Conservation (phyloP, 2,888 invertebrate genomes). For the Noctua janthe region DNA sequence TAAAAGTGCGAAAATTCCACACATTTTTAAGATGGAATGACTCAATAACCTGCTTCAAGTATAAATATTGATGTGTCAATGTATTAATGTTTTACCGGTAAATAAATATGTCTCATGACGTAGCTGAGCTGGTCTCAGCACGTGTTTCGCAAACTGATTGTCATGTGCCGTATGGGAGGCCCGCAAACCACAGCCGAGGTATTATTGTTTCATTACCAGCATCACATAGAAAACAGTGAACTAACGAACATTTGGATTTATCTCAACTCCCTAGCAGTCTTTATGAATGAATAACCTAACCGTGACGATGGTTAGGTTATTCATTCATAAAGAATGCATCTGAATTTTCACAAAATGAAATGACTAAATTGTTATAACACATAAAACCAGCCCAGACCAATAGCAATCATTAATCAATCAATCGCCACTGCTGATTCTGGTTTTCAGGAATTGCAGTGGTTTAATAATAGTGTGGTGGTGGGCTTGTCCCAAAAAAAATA, state of each 20-base stretch:
- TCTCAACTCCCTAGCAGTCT: neutral
- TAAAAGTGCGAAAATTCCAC: neutral
- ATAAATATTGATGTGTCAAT: constrained; percentile 2
- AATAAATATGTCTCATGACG: constrained; percentile 20
- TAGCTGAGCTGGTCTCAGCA: constrained; percentile 13
- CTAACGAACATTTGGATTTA: neutral
- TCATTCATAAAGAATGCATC: neutral
- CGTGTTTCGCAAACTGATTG: constrained; percentile 44
- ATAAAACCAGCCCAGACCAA: neutral
- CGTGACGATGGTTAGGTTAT: neutral
- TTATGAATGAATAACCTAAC: too few relatives aligned
- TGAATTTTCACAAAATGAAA: neutral
- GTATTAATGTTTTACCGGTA: constrained; percentile 4
- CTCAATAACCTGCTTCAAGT: neutral
- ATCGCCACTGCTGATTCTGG: too few relatives aligned
- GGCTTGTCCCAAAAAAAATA: too few relatives aligned
- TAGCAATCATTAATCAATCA: neutral
- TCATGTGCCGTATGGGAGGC: constrained; percentile 27
- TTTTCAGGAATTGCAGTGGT: too few relatives aligned
- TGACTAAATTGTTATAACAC: neutral
- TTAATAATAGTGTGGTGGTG: too few relatives aligned
- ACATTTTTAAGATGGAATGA: constrained; percentile 1
- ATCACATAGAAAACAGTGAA: constrained; percentile 8
- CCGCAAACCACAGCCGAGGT: constrained; percentile 27
- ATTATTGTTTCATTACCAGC: constrained; percentile 28